Base-by-base conservation (phyloP, 2,888 invertebrate species). In the Drosophila subsilvestris region DNA sequence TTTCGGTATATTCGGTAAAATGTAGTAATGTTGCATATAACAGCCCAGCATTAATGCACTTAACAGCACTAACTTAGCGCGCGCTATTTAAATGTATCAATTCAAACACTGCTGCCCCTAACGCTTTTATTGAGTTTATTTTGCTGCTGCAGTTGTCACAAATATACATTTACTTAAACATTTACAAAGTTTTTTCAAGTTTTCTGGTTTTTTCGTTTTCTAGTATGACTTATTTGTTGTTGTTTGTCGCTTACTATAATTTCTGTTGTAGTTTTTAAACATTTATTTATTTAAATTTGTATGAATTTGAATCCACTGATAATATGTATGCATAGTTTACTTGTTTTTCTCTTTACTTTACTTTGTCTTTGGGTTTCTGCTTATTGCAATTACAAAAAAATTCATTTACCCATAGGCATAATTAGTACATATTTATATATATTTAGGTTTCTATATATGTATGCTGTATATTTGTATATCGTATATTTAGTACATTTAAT, bases 241-340 rank as follows among this genome's bases (percentile, higher is more conserved):
- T 63, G 59, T 20, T 20, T 72, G 7, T 47, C 49, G 45, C 47
- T 58, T 58, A 25, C 2, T 37, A 37, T 37, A 37, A 37, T n/a
- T 71, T 54, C 47, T 63, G 44, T 55, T 68, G 71, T 78, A 78
- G 61, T 73, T 77, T 75, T 75, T 70, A 77, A 84, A 84, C 82
- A 58, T 72, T 70, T 63, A 37, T 53, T 79, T 78, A 71, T 75
- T 81, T 77, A 70, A 84, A 69, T 80, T 84, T 69, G n/a, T n/a
- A 73, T 84, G 85, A 82, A 81, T 84, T 82, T 45, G 48, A 82
- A 79, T 82, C 81, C 81, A 82, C 75, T 84, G 79, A 84, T 82
- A 84, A 84, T 84, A 81, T 84, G 79, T 70, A 63, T 72, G 71
- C 70, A 70, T 72, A 72, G 62, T 71, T 71, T 61, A 37, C 29